Conservation (phyloP, 2,797 vertebrate species). For the Okamejei kenojei region DNA sequence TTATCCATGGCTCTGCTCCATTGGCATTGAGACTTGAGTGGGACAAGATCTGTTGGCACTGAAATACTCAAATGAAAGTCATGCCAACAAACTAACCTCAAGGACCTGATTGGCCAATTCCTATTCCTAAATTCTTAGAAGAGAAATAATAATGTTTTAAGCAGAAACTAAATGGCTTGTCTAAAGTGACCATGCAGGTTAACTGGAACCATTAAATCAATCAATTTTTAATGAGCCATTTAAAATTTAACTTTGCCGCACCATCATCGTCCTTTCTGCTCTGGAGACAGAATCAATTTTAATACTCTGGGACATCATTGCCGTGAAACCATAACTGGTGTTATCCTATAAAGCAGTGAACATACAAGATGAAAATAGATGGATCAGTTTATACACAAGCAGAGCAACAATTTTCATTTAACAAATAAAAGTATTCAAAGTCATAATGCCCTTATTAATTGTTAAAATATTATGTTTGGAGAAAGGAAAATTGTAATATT, state of each 20-base stretch:
- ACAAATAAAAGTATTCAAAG: background rate
- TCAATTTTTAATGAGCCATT: background rate
- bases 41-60: constrained; percentile 21
- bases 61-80: background rate
- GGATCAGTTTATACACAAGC: background rate
- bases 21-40: background rate
- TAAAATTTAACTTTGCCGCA: background rate
- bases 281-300: background rate
- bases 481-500: background rate
- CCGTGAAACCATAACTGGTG: background rate
- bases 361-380: background rate
- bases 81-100: background rate
- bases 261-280: background rate
- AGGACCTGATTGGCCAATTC: background rate
- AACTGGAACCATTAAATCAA: background rate
- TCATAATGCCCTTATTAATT: background rate
- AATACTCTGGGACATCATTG: background rate
- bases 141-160: background rate
- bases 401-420: background rate
- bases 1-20: constrained; percentile 10
- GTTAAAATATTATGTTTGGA: background rate
- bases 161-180: background rate
- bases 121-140: background rate
- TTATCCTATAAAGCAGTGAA: background rate
- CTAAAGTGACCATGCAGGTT: background rate